phyloP scores from a whole-genome alignment of 2,797 vertebrate genomes.

The Oreortyx pictus region DNA sequence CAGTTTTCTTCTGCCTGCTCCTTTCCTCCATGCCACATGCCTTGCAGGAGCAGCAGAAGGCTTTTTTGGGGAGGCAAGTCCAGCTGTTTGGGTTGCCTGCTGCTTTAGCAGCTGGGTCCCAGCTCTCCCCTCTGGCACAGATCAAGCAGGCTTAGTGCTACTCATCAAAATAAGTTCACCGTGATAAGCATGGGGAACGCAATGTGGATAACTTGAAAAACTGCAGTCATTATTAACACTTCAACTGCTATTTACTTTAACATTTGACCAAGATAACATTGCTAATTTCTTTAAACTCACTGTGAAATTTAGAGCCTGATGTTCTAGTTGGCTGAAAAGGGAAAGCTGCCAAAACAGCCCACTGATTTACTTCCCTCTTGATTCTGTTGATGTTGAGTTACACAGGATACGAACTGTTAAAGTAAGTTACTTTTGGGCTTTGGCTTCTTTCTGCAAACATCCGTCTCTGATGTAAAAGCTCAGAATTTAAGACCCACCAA shows the following conservation, averaged over 20 bases:
- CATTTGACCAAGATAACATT: slow-evolving; percentile 31
- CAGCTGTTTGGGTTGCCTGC: background rate
- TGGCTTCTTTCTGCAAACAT: background rate
- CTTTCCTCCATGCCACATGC: background rate
- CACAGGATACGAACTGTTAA: background rate
- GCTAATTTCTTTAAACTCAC: slow-evolving; percentile 44
- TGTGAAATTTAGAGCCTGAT: slow-evolving; percentile 48
- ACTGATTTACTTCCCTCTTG: slow-evolving; percentile 3
- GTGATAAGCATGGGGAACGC: background rate
- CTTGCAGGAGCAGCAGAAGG: background rate
- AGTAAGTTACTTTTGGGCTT: slow-evolving; percentile 36
- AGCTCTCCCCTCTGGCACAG: background rate
- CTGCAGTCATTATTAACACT: slow-evolving; percentile 2
- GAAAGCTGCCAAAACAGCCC: slow-evolving; percentile 24
- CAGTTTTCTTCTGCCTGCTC: background rate
- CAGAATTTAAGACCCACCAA: slow-evolving; percentile 28
- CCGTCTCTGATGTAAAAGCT: background rate
- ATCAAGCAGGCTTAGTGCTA: background rate
- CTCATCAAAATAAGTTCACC: background rate
- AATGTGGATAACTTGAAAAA: background rate
- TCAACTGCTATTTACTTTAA: slow-evolving; percentile 49
- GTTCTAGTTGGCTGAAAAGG: slow-evolving; percentile 47
- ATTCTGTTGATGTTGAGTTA: slow-evolving; percentile 36
- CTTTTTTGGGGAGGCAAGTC: background rate
- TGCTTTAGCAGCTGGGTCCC: background rate